Evolutionary conservation across 2,113 vertebrate genomes (phyloP), one percentile per base, ranked within the genome.

Genomic region (Craseonycteris thonglongyai): DNA sequence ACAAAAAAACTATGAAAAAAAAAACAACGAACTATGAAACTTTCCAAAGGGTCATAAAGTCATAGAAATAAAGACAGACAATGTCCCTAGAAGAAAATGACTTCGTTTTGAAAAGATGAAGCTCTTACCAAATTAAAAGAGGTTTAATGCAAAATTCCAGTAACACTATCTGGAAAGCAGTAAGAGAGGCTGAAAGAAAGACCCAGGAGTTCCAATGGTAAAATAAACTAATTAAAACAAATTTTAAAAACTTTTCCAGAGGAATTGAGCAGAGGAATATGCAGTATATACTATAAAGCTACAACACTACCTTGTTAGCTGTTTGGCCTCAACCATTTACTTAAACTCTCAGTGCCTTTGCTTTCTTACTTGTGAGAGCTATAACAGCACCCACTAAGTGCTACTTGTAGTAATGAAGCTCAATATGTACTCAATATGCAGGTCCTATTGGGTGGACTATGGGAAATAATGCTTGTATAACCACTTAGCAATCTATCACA

Each of bases 111-210:
- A 65, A 79, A 88, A 61, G 24, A 76, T 85, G 59, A 81, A 26
- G 15, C 26, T 96, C 26, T 74, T 95, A 81, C 22, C 47, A 95
- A 85, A 56, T 81, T 92, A 95, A 94, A 90, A 61, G 22, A 78
- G 3, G 5, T 38, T 88, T 81, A 84, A 94, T 90, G 33, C 1
- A 61, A 88, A 87, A 93, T 1, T n/a, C 56, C n/a, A 86, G 13
- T 56, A 49, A 95, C 61, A 71, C 15, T 90, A 80, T 35, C 72
- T 79, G 21, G 26, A 90, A 88, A 85, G 35, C 35, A 74, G 8
- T 65, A 69, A 22, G 33, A 85, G 28, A 78, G 16, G 47, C 33
- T 88, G 40, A 87, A 93, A 93, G 13, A 72, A 80, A 95, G 28
- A 84, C 51, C 13, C 12, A 76, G 18, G 61, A 63, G 14, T 94